Evolutionary conservation across 2,888 invertebrate genomes (phyloP).

Genomic region (Heteropelma amictum): DNA sequence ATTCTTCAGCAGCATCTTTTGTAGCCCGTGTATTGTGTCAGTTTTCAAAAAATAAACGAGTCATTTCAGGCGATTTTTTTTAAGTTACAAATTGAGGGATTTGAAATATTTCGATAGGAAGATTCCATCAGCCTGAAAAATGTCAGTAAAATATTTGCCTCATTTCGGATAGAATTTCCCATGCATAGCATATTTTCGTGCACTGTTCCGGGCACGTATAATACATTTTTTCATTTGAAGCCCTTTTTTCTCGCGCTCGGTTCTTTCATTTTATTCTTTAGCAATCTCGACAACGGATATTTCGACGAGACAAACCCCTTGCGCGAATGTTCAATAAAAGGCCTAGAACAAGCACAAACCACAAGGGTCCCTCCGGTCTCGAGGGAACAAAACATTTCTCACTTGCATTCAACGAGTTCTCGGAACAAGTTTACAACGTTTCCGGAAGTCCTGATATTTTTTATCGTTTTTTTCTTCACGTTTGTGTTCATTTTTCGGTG

Average conservation of each 20-base stretch:
- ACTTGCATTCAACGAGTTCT: conserved; percentile 32
- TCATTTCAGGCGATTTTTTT: too few species aligned
- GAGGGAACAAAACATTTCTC: conserved; percentile 16
- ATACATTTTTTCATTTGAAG: conserved; percentile 5
- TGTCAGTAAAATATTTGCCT: not conserved
- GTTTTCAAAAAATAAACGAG: too few species aligned
- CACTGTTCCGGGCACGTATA: not conserved
- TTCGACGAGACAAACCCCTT: conserved; percentile 19
- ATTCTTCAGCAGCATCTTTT: too few species aligned
- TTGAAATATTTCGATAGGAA: too few species aligned
- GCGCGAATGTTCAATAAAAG: conserved; percentile 28
- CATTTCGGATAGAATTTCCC: not conserved
- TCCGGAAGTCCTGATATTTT: conserved; percentile 31
- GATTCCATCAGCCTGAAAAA: too few species aligned
- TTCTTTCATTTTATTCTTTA: conserved; percentile 11
- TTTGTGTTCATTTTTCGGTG: too few species aligned
- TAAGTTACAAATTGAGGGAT: too few species aligned
- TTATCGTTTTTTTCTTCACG: too few species aligned
- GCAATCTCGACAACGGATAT: not conserved
- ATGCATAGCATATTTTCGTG: not conserved
- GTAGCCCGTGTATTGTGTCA: too few species aligned
- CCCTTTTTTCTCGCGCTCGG: not conserved
- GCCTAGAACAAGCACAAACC: not conserved
- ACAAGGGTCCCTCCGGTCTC: not conserved
- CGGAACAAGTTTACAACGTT: conserved; percentile 40